Percentiles rank a stretch among this genome's conserved stretches.
Evolutionary conservation across 53 echinoderm and acorn worm species (phyloP).

Genomic region (Paelopatides confundens): DNA sequence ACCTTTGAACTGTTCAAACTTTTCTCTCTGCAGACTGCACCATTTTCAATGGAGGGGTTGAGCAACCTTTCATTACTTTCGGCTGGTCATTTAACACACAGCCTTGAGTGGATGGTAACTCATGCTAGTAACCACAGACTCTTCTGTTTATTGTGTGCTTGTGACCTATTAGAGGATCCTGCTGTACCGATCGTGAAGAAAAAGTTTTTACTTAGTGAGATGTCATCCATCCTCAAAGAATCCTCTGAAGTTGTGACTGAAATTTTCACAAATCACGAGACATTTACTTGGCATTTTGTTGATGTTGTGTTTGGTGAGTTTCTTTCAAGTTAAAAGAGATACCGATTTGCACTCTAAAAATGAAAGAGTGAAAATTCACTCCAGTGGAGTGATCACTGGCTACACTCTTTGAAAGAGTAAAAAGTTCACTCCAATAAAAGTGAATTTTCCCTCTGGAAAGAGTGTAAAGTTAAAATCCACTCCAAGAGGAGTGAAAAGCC

Average conservation of each 20-base stretch:
- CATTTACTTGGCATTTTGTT: constrained; percentile 78
- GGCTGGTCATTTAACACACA: constrained; percentile 72
- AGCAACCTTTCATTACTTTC: constrained; percentile 76
- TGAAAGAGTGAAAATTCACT: too few species aligned
- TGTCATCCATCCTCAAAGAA: constrained; percentile 61
- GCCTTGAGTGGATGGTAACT: constrained; percentile 71
- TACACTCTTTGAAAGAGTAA: too few species aligned
- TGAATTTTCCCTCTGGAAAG: too few species aligned
- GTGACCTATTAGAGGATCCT: constrained; percentile 74
- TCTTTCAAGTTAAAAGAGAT: too few species aligned
- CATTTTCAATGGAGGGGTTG: constrained; percentile 32
- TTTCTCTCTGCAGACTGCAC: not conserved
- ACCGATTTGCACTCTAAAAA: too few species aligned
- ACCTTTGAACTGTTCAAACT: too few species aligned
- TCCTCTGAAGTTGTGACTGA: constrained; percentile 49
- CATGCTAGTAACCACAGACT: constrained; percentile 58
- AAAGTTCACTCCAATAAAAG: too few species aligned
- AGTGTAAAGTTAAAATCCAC: too few species aligned
- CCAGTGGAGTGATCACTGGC: too few species aligned
- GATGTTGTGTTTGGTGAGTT: constrained; percentile 74
- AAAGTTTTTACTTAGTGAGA: constrained; percentile 80
- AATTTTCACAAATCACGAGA: constrained; percentile 61
- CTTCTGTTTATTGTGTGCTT: constrained; percentile 78
- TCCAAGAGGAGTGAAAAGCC: too few species aligned
- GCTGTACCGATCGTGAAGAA: constrained; percentile 73